Conservation (phyloP, 2,888 invertebrate species). For the Andrena marginata region DNA sequence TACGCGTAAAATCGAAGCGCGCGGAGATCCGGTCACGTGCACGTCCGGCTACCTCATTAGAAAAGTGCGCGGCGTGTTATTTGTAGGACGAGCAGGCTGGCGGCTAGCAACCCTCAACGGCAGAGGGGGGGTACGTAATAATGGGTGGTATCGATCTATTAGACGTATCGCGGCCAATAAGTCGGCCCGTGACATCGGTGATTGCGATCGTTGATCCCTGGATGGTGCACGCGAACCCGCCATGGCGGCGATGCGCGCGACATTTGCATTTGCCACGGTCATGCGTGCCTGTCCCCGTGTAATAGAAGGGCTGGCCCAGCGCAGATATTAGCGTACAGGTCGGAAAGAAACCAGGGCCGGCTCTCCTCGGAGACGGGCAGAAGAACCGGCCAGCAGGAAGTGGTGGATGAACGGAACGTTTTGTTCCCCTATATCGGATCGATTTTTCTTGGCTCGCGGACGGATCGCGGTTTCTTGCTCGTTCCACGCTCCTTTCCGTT, state of each 20-base stretch:
- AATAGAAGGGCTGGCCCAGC: conserved; percentile 21
- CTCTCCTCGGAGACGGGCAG: neutral
- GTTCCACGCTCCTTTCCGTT: conserved; percentile 1
- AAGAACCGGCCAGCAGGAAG: conserved; percentile 21
- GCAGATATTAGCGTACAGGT: conserved; percentile 19
- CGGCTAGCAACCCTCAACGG: conserved; percentile 40
- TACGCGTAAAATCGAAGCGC: conserved; percentile 56
- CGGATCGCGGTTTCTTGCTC: conserved; percentile 19
- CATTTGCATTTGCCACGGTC: conserved; percentile 68
- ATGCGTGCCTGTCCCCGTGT: conserved; percentile 48
- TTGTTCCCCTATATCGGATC: conserved; percentile 20
- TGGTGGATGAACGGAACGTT: conserved; percentile 28
- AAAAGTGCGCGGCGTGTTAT: conserved; percentile 67
- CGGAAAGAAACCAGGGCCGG: neutral
- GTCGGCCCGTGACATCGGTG: conserved; percentile 74
- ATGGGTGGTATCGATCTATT: conserved; percentile 73
- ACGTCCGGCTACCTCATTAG: conserved; percentile 68
- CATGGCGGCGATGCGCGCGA: conserved; percentile 50
- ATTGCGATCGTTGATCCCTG: conserved; percentile 72
- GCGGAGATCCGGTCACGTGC: conserved; percentile 73
- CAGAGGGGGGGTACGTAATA: conserved; percentile 61
- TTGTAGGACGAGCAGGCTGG: conserved; percentile 54
- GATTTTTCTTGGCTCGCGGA: conserved; percentile 16
- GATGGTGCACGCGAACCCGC: conserved; percentile 32
- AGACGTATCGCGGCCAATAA: conserved; percentile 71